Conservation (phyloP, 2,797 vertebrate genomes). For the Clarias fuscus region DNA sequence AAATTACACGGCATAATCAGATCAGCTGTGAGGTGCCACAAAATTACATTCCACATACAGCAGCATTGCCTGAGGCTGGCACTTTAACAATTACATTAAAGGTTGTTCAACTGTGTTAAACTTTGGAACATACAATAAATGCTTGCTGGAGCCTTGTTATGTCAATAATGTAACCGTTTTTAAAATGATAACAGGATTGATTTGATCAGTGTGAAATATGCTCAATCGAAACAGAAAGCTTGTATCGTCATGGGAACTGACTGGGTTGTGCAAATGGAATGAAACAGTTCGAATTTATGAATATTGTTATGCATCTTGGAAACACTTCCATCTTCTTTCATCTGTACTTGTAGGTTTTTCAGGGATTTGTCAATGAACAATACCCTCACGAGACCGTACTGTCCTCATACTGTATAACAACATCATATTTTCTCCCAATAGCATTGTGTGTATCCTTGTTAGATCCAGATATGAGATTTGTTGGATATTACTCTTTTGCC, state of each 20-base stretch:
- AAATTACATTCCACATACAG: conserved; percentile 37
- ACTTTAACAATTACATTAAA: conserved; percentile 25
- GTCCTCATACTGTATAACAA: too few species aligned
- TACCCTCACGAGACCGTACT: too few species aligned
- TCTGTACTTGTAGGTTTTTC: not conserved
- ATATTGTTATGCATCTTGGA: not conserved
- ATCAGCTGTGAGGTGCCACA: conserved; percentile 35
- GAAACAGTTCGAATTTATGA: conserved; percentile 29
- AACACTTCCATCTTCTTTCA: not conserved
- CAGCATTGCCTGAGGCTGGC: conserved; percentile 17
- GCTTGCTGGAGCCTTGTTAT: conserved; percentile 19
- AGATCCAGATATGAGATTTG: too few species aligned
- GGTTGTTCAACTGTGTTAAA: conserved; percentile 27
- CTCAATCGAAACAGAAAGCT: conserved; percentile 16
- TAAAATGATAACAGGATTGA: conserved; percentile 36
- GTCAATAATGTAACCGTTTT: conserved; percentile 15
- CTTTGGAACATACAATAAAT: conserved; percentile 24
- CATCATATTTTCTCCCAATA: too few species aligned
- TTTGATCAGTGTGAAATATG: conserved; percentile 34
- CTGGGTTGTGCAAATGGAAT: conserved; percentile 23
- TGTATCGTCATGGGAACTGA: conserved; percentile 23
- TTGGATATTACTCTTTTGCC: too few species aligned
- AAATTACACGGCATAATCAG: conserved; percentile 52
- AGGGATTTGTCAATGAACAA: conserved; percentile 19
- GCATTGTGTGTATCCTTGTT: too few species aligned